A percentile compares a stretch with the other conserved stretches of the same genome.
Evolutionary conservation across 2,113 vertebrate species (phyloP).

Genomic region (Eudyptes chrysolophus): DNA sequence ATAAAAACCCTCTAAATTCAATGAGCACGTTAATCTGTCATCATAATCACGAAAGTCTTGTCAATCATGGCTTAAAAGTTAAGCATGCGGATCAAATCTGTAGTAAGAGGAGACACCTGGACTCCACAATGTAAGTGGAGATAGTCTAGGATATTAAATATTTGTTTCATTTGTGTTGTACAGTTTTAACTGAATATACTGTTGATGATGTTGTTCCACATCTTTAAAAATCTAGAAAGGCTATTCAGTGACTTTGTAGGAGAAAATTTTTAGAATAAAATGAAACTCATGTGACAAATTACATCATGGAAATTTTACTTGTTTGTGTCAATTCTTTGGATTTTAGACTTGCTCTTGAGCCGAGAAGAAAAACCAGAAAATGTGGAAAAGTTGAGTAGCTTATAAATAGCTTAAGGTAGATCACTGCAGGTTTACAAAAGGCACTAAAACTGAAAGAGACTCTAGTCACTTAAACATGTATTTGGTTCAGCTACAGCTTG

Average conservation of each 20-base stretch:
- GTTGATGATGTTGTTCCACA: neutral
- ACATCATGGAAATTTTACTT: neutral
- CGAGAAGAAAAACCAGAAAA: neutral
- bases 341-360: neutral
- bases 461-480: neutral
- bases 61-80: conserved; percentile 68
- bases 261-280: neutral
- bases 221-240: neutral
- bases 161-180: neutral
- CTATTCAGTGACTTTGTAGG: neutral
- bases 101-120: conserved; percentile 66
- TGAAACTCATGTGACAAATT: neutral
- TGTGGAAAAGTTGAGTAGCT: neutral
- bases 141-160: conserved; percentile 36
- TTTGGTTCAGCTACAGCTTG: neutral
- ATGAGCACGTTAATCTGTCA: conserved; percentile 73
- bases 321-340: neutral
- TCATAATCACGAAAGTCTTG: conserved; percentile 67
- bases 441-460: neutral
- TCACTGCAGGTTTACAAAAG: neutral
- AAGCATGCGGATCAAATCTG: conserved; percentile 56
- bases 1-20: conserved; percentile 64
- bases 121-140: conserved; percentile 32
- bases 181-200: neutral
- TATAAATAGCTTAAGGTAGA: neutral